Evolutionary conservation across 2,888 invertebrate species (phyloP).

Genomic region (Bombylius major): DNA sequence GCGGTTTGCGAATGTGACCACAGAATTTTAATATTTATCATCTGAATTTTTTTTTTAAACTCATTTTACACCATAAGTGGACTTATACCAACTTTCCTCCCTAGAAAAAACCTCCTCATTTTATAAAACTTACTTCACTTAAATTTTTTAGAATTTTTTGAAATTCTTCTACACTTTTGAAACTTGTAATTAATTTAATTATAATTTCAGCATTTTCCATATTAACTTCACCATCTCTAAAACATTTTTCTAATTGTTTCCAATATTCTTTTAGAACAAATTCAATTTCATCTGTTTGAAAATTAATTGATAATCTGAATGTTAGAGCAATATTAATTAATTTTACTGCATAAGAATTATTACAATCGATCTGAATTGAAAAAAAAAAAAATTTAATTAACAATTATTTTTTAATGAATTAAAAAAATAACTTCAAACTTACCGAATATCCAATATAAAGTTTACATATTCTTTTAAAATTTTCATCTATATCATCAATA

Average conservation of each 20-base stretch:
- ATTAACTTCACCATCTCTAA: conserved; percentile 15
- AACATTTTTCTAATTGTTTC: conserved; percentile 26
- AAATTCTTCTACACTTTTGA: conserved; percentile 31
- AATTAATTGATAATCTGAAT: conserved; percentile 23
- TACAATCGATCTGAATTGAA: conserved; percentile 25
- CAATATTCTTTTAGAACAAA: conserved; percentile 30
- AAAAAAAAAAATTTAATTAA: too few species aligned
- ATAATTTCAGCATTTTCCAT: conserved; percentile 22
- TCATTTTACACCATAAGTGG: too few species aligned
- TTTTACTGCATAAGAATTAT: conserved; percentile 25
- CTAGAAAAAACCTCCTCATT: not conserved
- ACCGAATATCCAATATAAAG: conserved; percentile 34
- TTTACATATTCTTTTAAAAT: conserved; percentile 29
- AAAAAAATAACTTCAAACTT: conserved; percentile 8
- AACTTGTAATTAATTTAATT: conserved; percentile 11
- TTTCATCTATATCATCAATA: conserved; percentile 20
- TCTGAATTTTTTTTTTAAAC: too few species aligned
- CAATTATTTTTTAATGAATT: too few species aligned
- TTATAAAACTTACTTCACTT: conserved; percentile 4
- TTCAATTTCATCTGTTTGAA: conserved; percentile 32
- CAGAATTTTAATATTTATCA: too few species aligned
- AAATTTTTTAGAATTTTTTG: conserved; percentile 7
- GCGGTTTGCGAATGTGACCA: too few species aligned
- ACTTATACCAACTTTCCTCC: too few species aligned
- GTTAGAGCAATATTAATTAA: conserved; percentile 26